Percentiles rank a stretch among this genome's conserved stretches.
phyloP scores from a whole-genome alignment of 92 coral and sea anemone species.

The Porites evermanni region DNA sequence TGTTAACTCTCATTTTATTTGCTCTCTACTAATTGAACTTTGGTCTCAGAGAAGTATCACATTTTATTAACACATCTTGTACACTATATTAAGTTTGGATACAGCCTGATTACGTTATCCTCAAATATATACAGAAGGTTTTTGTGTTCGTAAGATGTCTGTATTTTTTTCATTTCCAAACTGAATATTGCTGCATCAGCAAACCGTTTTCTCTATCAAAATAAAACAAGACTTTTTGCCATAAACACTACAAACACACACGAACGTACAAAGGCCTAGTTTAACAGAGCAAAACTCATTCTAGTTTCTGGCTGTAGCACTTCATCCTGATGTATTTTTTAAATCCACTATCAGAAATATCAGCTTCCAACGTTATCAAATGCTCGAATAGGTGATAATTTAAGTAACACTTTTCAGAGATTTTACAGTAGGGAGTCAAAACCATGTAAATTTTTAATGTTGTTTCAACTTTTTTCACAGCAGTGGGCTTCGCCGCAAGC shows the following conservation, averaged over 20 bases:
- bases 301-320: too few species aligned
- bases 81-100: too few species aligned
- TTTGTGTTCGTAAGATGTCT: neutral
- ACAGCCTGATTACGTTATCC: too few species aligned
- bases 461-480: constrained; percentile 17
- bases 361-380: neutral
- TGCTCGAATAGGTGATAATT: constrained; percentile 41
- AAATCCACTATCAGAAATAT: constrained; percentile 13
- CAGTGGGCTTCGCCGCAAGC: constrained; percentile 19
- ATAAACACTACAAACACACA: neutral
- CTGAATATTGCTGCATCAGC: constrained; percentile 19
- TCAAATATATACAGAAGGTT: too few species aligned
- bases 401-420: constrained; percentile 52
- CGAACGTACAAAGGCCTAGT: neutral
- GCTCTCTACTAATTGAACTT: too few species aligned
- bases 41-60: too few species aligned
- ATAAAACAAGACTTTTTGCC: neutral
- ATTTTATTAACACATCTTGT: too few species aligned
- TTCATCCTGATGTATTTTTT: neutral
- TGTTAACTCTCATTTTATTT: neutral
- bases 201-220: neutral
- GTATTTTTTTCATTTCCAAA: neutral
- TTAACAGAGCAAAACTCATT: neutral
- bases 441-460: constrained; percentile 39
- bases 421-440: constrained; percentile 46